Base-by-base conservation (phyloP, 2,113 vertebrate species). In the Columba janthina region DNA sequence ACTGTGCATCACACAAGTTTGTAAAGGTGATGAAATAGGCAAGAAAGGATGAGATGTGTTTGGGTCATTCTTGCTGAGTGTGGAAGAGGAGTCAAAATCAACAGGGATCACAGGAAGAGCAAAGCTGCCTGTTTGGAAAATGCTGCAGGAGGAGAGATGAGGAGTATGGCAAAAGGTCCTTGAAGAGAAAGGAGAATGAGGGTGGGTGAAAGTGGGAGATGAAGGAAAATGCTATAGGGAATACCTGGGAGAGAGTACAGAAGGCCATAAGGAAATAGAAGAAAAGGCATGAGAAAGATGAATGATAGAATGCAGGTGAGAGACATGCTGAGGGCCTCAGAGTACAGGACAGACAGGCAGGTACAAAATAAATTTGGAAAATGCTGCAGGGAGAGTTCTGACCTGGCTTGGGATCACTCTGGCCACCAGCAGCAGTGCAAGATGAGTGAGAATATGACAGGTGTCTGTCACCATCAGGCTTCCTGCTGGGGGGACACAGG, bases 161-260 rank as follows among this genome's bases (percentile, higher is more conserved):
- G 12, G 46, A 58, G 10, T 56, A 15, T 42, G 0, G 0, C 2
- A 1, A 10, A 34, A 51, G 7, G 31, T 38, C 28, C 9, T 57
- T 70, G 38, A 84, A 66, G 5, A 71, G 66, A 38, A 51, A 74
- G 25, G 32, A 58, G n/a, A 46, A 76, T 60, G 50, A 76, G 12
- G 7, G 29, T 79, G 9, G 9, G 44, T 81, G 20, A 42, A 66
- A 66, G 28, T 29, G 9, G 9, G 46, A 6, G 12, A 32, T 48
- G 34, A 66, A 72, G 36, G 34, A 7, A 57, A 76, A 72, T 51
- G 17, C 8, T 79, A 12, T 48, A 40, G 16, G 14, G 31, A 54
- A n/a, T 51, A 78, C 29, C 34, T 72, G 46, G 32, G 44, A 34
- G 11, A 34, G 31, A 71, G 9, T 51, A 20, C 26, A 56, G 28